Evolutionary conservation across 2,113 vertebrate species (phyloP).

Genomic region (Aleadryas rufinucha): DNA sequence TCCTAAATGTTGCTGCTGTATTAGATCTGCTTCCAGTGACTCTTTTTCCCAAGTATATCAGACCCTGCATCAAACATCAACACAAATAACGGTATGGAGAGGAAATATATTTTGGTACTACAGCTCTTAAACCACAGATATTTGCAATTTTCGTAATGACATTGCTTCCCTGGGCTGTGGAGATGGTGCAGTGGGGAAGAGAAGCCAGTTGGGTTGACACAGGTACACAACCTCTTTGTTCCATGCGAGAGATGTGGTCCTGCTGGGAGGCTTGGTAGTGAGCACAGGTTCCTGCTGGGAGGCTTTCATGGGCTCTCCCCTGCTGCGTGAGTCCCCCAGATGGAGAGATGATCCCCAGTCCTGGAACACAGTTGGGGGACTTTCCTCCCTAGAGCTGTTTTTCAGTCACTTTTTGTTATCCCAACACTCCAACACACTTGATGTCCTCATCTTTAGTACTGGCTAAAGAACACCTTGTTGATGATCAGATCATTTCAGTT

Average conservation of each 20-base stretch:
- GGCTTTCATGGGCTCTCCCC: neutral
- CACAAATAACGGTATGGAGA: neutral
- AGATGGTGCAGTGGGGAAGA: neutral
- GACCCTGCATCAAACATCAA: neutral
- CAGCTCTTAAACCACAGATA: neutral
- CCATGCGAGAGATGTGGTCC: accelerated
- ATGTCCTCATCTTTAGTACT: neutral
- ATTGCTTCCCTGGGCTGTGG: neutral
- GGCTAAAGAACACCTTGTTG: neutral
- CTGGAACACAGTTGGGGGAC: neutral
- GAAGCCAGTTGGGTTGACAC: neutral
- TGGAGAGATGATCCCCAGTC: neutral
- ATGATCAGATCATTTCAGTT: accelerated
- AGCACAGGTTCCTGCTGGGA: neutral
- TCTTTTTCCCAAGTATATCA: neutral
- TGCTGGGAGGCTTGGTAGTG: neutral
- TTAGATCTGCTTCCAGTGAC: neutral
- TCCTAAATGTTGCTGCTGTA: neutral
- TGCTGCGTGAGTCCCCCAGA: neutral
- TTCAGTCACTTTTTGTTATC: neutral
- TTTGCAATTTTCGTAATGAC: neutral
- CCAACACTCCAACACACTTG: neutral
- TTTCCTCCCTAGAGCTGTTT: neutral
- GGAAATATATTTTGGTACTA: neutral
- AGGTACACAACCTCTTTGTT: neutral